These are phyloP conservation scores for Ophion costatus DNA, from an alignment of 2,888 invertebrate species.

Conservation along the genomic window DNA sequence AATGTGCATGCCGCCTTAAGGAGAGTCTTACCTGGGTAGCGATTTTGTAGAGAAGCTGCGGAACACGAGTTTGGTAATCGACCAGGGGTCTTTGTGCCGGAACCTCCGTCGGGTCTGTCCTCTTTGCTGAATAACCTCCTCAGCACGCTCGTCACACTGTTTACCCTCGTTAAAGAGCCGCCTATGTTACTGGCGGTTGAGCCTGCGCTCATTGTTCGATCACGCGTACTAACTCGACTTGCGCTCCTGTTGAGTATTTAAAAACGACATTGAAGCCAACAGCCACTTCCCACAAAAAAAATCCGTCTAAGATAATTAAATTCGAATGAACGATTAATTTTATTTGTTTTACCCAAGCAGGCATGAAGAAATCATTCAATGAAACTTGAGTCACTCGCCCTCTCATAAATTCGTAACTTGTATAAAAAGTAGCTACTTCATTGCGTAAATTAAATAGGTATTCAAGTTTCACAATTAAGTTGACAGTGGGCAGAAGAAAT, in stretches of 20 bases:
- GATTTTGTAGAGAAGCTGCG: conserved; percentile 76
- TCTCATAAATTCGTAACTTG: too few relatives aligned
- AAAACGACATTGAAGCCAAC: not conserved
- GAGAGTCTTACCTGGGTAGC: conserved; percentile 85
- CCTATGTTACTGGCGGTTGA: conserved; percentile 81
- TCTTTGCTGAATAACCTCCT: conserved; percentile 92
- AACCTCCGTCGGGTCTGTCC: conserved; percentile 84
- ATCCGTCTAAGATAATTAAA: too few relatives aligned
- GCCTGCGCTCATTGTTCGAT: conserved; percentile 78
- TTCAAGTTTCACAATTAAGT: too few relatives aligned
- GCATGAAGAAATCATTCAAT: too few relatives aligned
- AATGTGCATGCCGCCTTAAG: too few relatives aligned
- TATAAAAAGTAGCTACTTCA: too few relatives aligned
- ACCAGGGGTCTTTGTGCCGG: conserved; percentile 84
- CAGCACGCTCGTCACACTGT: conserved; percentile 91
- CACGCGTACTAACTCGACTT: conserved; percentile 80
- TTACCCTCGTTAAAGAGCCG: conserved; percentile 88
- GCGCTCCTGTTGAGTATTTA: conserved; percentile 76
- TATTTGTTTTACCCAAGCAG: too few relatives aligned
- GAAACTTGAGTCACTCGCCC: too few relatives aligned
- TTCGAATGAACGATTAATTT: too few relatives aligned
- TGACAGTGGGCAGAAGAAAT: too few relatives aligned
- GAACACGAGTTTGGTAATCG: conserved; percentile 81
- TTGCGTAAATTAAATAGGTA: too few relatives aligned
- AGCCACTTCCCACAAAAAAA: too few relatives aligned